Base-by-base conservation (phyloP, 2,797 vertebrate genomes). In the Kryptopterus vitreolus region DNA sequence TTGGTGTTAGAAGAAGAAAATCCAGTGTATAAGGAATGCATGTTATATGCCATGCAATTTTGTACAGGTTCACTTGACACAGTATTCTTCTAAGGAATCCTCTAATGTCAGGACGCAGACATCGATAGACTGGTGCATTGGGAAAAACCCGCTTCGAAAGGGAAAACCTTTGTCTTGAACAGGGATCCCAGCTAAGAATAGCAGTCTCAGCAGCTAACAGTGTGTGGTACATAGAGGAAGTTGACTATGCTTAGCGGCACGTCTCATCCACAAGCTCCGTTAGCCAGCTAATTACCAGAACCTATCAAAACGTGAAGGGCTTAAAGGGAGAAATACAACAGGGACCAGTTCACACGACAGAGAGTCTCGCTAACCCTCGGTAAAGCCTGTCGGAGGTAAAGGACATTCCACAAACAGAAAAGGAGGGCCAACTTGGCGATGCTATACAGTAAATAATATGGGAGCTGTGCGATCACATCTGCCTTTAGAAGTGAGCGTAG, bases 101-200 rank as follows among this genome's bases (percentile, higher is more conserved):
- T 55, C 31, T 15, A 55, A 5, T 16, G 6, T 55, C 22, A 55
- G 3, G 24, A 38, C 24, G 48, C 29, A 71, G 53, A 52, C 11
- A 18, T 50, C 24, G 31, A 53, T 2, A 52, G 26, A 52, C 26
- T 11, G 18, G 22, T 26, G 53, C 58, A 20, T 13, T 10, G 3
- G 33, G 53, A 38, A 74, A 74, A 46, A 43, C 33, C 33, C 26
- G 55, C 18, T 72, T 11, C 35, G 43, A 58, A 74, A 26, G 15
- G 15, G 24, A 26, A 72, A 12, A 35, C 20, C 31, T 72, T 20
- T 35, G n/a, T 31, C 55, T n/a, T 24, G 52, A 72, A 18, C 1
- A 24, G 72, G 35, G 43, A 74, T 59, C 35, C 72, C 55, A 74
- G n/a, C 72, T 59, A 74, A 74, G 33, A 74, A 74, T 74, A 73